phyloP scores from a whole-genome alignment of 2,888 invertebrate species.

The Orchesella flavescens region DNA sequence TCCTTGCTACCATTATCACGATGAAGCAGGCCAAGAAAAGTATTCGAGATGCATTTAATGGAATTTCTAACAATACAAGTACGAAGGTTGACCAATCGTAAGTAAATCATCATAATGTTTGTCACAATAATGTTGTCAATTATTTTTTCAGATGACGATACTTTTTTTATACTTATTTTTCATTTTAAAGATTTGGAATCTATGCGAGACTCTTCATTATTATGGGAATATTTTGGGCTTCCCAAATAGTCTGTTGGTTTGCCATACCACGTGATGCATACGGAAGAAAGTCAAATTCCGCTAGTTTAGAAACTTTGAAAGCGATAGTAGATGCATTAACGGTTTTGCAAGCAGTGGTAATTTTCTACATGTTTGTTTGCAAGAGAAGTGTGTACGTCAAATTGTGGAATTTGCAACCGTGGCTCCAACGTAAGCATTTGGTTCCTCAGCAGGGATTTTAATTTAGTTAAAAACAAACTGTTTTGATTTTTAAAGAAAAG shows the following conservation, averaged over 20 bases:
- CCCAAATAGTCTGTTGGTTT: slow-evolving; percentile 46
- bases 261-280: not conserved
- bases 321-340: slow-evolving; percentile 31
- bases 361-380: slow-evolving; percentile 52
- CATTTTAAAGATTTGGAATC: slow-evolving; percentile 33
- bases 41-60: slow-evolving; percentile 34
- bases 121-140: not conserved
- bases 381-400: slow-evolving; percentile 35
- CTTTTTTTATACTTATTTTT: too few species aligned
- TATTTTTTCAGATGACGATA: too few species aligned
- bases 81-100: slow-evolving; percentile 41
- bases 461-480: not conserved
- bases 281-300: not conserved
- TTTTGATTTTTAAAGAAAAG: too few species aligned
- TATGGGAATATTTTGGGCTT: slow-evolving; percentile 42
- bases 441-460: not conserved
- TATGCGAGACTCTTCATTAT: slow-evolving; percentile 39
- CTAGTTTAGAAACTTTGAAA: not conserved
- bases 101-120: not conserved
- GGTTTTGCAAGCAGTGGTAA: slow-evolving; percentile 40
- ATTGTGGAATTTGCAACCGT: slow-evolving; percentile 36
- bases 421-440: slow-evolving; percentile 14
- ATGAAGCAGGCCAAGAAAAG: slow-evolving; percentile 35
- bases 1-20: slow-evolving; percentile 28
- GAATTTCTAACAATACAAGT: not conserved